Conservation (phyloP, 2,888 invertebrate species). For the Cryptocephalus primarius region DNA sequence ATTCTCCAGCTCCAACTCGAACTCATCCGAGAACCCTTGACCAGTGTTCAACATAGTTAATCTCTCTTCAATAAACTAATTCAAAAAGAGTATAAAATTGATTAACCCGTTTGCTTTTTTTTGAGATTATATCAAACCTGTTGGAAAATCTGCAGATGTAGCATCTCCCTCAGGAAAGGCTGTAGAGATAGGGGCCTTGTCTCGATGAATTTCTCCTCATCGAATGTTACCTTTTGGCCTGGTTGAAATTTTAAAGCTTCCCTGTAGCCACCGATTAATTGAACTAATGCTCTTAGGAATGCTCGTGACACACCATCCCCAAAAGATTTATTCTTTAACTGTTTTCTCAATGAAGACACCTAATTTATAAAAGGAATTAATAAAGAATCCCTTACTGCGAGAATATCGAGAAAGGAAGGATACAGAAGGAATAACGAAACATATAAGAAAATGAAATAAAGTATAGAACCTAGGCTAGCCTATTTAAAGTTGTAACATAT, state of each 20-base stretch:
- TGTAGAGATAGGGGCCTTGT: conserved; percentile 77
- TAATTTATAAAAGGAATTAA: conserved; percentile 28
- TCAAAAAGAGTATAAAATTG: not conserved
- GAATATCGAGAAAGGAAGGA: too few relatives aligned
- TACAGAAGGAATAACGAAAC: too few relatives aligned
- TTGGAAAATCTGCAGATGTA: conserved; percentile 89
- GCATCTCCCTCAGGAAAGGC: conserved; percentile 80
- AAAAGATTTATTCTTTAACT: conserved; percentile 64
- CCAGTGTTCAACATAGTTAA: conserved; percentile 88
- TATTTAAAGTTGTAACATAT: not conserved
- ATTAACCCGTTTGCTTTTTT: not conserved
- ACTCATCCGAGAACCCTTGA: conserved; percentile 86
- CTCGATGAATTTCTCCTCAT: conserved; percentile 76
- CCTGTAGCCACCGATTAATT: conserved; percentile 88
- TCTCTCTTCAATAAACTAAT: conserved; percentile 87
- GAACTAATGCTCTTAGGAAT: conserved; percentile 83
- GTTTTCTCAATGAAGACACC: conserved; percentile 63
- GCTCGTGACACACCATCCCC: conserved; percentile 91
- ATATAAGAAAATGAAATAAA: too few relatives aligned
- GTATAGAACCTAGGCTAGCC: not conserved
- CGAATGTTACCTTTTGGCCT: conserved; percentile 71
- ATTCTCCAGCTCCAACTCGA: conserved; percentile 78
- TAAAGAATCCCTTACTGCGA: too few relatives aligned
- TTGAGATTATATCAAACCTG: conserved; percentile 46
- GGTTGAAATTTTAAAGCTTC: conserved; percentile 74